These are phyloP conservation scores for Lophotis ruficrista DNA, from an alignment of 2,113 vertebrate genomes.

Conservation along the genomic window DNA sequence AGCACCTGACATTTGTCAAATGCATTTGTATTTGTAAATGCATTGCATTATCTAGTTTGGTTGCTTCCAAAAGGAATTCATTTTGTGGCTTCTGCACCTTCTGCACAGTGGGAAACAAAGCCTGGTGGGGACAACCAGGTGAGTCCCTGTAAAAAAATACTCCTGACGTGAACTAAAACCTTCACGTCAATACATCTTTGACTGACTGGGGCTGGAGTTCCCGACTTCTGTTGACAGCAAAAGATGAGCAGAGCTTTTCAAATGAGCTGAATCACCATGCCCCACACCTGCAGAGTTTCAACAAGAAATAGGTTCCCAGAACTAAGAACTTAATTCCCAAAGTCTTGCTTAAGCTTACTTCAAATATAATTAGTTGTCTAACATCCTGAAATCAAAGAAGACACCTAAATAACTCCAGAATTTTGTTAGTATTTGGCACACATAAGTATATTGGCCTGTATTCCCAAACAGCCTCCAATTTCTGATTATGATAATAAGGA, in stretches of 20 bases:
- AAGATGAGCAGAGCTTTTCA: not conserved
- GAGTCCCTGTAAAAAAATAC: not conserved
- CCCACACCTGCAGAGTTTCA: not conserved
- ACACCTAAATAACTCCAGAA: not conserved
- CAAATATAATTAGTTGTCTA: not conserved
- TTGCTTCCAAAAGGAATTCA: not conserved
- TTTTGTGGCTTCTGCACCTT: not conserved
- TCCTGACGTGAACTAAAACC: not conserved
- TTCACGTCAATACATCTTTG: not conserved
- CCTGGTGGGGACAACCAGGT: not conserved
- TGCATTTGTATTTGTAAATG: not conserved
- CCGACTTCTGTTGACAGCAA: fast-evolving
- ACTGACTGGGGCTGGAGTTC: not conserved
- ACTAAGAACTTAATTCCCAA: not conserved
- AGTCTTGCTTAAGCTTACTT: not conserved
- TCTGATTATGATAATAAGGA: not conserved
- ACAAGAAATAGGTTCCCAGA: not conserved
- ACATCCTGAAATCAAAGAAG: not conserved
- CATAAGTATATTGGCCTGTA: not conserved
- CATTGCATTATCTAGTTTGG: not conserved
- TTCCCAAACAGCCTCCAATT: not conserved
- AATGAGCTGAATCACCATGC: not conserved
- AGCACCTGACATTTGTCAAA: not conserved
- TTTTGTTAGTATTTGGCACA: not conserved
- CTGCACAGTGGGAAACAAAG: not conserved